Evolutionary conservation across 2,113 vertebrate genomes (phyloP), one percentile per base, ranked within the genome.

Genomic region (Hydrolagus affinis): DNA sequence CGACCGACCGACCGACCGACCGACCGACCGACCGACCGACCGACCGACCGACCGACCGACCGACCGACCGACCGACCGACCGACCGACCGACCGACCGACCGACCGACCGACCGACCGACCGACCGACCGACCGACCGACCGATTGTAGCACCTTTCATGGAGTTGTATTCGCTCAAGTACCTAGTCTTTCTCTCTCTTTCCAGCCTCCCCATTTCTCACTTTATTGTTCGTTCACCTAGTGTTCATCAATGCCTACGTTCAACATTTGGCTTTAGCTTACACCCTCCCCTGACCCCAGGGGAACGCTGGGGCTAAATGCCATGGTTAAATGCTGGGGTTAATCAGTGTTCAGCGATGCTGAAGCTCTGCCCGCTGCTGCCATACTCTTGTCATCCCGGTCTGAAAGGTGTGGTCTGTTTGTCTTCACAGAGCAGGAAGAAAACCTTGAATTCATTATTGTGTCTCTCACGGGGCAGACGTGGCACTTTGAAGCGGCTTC

Each of bases 401-500:
- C 25, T 66, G 77, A 64, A 57, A 64, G 32, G 32, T 60, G 15
- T 17, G 86, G 8, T 44, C 44, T 74, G 68, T 88, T 87, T 90
- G 44, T 8, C 90, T 86, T 91, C 88, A 25, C 94, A 99, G 97
- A 99, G 71, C 95, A 95, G 96, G 97, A 99, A 89, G 97, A 99
- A 89, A 98, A 98, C 92, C 97, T 98, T 32, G 97, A 99, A 92
- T 97, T 99, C 86, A 97, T 94, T 90, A 98, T 99, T 0, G 97
- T 99, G 87, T 99, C 97, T 21, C 94, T 99, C 89, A 98, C 97
- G 0, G 96, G 97, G 30, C 97, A 99, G 93, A 97, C 95, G 0
- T 99, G 97, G 97, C 95, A 98, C 88, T 99, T 99, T 3, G 97
- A 98, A 89, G 97, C 97, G 1, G 94, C 96, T 11, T 96, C 96